Conservation (phyloP, 2,888 invertebrate genomes). For the Callimorpha dominula region DNA sequence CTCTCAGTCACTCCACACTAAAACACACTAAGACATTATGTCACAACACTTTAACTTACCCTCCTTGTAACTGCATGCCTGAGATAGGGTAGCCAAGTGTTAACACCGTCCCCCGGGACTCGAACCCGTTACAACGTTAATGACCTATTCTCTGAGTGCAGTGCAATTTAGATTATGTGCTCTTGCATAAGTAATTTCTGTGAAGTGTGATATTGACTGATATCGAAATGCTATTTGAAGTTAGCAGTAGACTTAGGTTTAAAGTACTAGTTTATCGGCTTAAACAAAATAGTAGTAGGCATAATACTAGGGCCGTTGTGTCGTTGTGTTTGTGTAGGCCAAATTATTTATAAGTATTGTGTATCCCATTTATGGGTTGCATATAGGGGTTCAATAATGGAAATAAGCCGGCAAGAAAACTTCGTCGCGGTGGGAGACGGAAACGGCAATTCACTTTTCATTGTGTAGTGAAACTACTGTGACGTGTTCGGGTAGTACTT, state of each 20-base stretch:
- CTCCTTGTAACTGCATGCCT: conserved; percentile 8
- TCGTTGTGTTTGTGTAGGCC: too few relatives aligned
- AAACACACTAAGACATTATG: conserved; percentile 8
- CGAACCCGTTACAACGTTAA: conserved; percentile 50
- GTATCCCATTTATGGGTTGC: too few relatives aligned
- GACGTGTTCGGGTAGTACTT: too few relatives aligned
- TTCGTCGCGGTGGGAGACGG: too few relatives aligned
- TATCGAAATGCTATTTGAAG: neutral
- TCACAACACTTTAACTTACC: conserved; percentile 15
- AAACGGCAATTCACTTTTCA: too few relatives aligned
- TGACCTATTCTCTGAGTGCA: conserved; percentile 55
- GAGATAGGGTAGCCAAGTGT: conserved; percentile 42
- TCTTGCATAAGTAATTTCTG: conserved; percentile 18
- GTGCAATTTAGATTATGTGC: conserved; percentile 53
- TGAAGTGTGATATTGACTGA: conserved; percentile 6
- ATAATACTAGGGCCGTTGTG: too few relatives aligned
- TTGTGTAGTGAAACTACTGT: too few relatives aligned
- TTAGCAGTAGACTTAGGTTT: neutral
- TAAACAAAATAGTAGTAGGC: neutral
- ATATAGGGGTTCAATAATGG: too few relatives aligned
- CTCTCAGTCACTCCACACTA: too few relatives aligned
- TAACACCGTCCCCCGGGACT: conserved; percentile 55
- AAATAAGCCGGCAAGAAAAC: too few relatives aligned
- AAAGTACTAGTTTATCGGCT: neutral
- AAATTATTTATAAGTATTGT: too few relatives aligned